Evolutionary conservation across 2,888 invertebrate genomes (phyloP).

Genomic region (Tolmerus cingulatus): DNA sequence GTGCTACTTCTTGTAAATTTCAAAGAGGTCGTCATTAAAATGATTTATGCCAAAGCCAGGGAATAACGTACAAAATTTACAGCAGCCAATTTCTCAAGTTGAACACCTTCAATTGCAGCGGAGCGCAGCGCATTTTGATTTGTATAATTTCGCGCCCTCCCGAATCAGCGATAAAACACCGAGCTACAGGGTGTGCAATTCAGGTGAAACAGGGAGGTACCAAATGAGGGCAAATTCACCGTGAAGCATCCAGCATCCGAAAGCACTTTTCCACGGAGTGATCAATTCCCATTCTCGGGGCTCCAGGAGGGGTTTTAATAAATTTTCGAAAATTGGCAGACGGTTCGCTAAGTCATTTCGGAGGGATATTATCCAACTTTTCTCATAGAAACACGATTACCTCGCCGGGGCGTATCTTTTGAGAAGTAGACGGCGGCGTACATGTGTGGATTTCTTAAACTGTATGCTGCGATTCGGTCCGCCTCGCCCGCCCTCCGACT

Average conservation of each 20-base stretch:
- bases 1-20: slow-evolving; percentile 7
- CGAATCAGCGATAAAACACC: background rate
- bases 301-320: background rate
- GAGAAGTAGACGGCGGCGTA: background rate
- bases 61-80: slow-evolving; percentile 6
- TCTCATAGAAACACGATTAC: background rate
- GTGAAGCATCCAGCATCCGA: background rate
- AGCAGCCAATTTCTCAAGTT: background rate
- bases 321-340: background rate
- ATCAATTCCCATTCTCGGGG: background rate
- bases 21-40: slow-evolving; percentile 7
- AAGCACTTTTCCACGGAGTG: background rate
- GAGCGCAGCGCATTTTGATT: background rate
- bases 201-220: background rate
- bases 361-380: background rate
- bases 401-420: background rate
- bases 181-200: background rate
- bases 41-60: background rate
- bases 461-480: background rate
- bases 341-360: background rate
- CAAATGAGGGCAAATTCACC: background rate
- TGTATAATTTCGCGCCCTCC: background rate
- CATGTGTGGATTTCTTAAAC: background rate
- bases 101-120: slow-evolving; percentile 1
- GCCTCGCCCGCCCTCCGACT: background rate